These are phyloP conservation scores for Scartelaos histophorus DNA, from an alignment of 2,113 vertebrate genomes.

Conservation along the genomic window DNA sequence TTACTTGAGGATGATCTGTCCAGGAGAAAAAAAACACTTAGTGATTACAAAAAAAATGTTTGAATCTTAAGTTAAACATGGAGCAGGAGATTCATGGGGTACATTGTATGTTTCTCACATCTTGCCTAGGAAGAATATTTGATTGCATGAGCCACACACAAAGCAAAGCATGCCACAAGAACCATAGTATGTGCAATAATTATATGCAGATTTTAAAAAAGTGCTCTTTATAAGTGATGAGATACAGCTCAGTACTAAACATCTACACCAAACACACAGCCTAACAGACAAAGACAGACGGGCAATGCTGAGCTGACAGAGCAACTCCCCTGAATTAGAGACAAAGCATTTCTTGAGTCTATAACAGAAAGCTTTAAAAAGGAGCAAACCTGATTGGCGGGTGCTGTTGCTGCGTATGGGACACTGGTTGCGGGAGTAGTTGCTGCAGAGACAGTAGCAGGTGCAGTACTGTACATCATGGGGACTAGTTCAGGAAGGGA, in stretches of 20 bases:
- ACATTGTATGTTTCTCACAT: not conserved
- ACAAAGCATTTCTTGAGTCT: conserved; percentile 89
- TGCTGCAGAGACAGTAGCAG: conserved; percentile 99
- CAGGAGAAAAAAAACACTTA: conserved; percentile 81
- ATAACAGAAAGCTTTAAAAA: conserved; percentile 99
- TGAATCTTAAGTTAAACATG: not conserved
- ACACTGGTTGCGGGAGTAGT: conserved; percentile 99
- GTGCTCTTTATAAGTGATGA: conserved; percentile 32
- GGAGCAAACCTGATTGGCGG: conserved; percentile 99
- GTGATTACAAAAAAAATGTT: conserved; percentile 2
- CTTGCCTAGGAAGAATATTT: not conserved
- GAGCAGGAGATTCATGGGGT: not conserved
- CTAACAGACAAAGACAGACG: conserved; percentile 58
- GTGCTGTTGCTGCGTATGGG: conserved; percentile 96
- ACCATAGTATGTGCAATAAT: conserved; percentile 34
- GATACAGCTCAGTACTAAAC: conserved; percentile 44
- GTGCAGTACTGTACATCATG: conserved; percentile 99
- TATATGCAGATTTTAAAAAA: conserved; percentile 31
- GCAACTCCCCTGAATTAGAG: conserved; percentile 57
- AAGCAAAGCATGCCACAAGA: conserved; percentile 56
- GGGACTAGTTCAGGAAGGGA: conserved; percentile 87
- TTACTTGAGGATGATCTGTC: conserved; percentile 97
- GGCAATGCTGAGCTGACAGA: conserved; percentile 83
- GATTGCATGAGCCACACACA: conserved; percentile 16
- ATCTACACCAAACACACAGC: conserved; percentile 51